Evolutionary conservation across 2,888 invertebrate species (phyloP).

Genomic region (Agonum fuliginosum): DNA sequence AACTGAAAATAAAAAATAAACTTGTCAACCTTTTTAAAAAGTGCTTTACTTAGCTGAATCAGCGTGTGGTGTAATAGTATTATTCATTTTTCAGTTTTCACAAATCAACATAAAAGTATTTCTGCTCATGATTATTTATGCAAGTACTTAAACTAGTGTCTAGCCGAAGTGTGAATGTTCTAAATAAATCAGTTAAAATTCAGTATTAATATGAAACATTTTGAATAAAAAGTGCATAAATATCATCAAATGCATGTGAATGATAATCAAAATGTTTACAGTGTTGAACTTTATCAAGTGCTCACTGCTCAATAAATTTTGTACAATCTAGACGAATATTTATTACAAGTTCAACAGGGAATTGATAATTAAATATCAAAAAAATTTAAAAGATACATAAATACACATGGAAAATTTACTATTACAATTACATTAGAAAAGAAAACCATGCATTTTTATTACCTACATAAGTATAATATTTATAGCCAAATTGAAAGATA

Average conservation of each 20-base stretch:
- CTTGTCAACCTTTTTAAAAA: too few relatives aligned
- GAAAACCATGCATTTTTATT: constrained; percentile 4
- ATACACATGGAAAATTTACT: too few relatives aligned
- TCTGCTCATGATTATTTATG: too few relatives aligned
- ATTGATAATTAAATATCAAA: too few relatives aligned
- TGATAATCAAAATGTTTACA: neutral
- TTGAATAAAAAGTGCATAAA: constrained; percentile 23
- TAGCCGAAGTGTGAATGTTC: neutral
- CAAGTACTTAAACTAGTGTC: neutral
- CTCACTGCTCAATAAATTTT: constrained; percentile 3
- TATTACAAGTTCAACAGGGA: too few relatives aligned
- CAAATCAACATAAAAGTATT: too few relatives aligned
- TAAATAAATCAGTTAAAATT: neutral
- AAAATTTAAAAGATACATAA: neutral
- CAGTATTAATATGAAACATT: neutral
- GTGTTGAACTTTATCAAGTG: constrained; percentile 16
- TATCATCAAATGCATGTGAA: constrained; percentile 16
- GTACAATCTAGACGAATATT: too few relatives aligned
- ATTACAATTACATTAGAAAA: too few relatives aligned
- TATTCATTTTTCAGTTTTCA: too few relatives aligned
- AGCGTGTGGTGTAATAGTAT: too few relatives aligned
- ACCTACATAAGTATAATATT: neutral
- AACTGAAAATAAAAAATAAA: too few relatives aligned
- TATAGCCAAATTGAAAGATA: constrained; percentile 28
- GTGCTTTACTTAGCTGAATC: too few relatives aligned